Evolutionary conservation across 2,113 vertebrate species (phyloP), one percentile per base, ranked within the genome.

Genomic region (Willisornis vidua): DNA sequence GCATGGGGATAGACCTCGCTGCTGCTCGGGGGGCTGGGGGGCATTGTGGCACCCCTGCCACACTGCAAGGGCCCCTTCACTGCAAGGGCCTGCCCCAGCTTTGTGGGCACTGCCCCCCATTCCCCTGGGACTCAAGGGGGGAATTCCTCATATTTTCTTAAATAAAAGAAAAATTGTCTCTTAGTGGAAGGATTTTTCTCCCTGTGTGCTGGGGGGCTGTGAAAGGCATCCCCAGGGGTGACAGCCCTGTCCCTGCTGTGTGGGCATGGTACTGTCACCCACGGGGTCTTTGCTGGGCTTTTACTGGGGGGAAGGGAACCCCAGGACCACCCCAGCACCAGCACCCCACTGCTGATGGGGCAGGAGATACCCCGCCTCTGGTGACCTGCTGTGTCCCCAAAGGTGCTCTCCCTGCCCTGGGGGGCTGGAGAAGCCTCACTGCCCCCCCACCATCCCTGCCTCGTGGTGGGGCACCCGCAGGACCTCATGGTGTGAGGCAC

Each of bases 101-200:
- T 33, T 19, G 51, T 0, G 8, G 89, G 80, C 5, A 1, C 39
- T 87, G 75, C 63, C 63, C 55, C 19, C 13, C 8, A 12, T 65
- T 24, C 10, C 24, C 17, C 8, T 0, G 0, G 79, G 67, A 14
- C 35, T 83, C 48, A 4, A 1, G 41, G 68, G 48, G 68, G n/a
- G 31, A 46, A 46, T 43, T 79, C 43, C 72, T 87, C 46, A 52
- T 88, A 35, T 79, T 97, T 97, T 94, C 95, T 96, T 95, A 96
- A 97, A 96, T 97, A 97, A 96, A 92, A 78, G 17, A 52, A 83
- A 85, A 43, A 54, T 17, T 37, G 11, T 63, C 72, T 80, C 57
- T 25, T 58, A 46, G 33, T 25, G 6, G 23, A 10, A 24, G 12
- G 23, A 8, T 29, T 63, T 43, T 14, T 52, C 19, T 54, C 25